Base-by-base conservation (phyloP, 2,797 vertebrate species). In the Morus bassanus region DNA sequence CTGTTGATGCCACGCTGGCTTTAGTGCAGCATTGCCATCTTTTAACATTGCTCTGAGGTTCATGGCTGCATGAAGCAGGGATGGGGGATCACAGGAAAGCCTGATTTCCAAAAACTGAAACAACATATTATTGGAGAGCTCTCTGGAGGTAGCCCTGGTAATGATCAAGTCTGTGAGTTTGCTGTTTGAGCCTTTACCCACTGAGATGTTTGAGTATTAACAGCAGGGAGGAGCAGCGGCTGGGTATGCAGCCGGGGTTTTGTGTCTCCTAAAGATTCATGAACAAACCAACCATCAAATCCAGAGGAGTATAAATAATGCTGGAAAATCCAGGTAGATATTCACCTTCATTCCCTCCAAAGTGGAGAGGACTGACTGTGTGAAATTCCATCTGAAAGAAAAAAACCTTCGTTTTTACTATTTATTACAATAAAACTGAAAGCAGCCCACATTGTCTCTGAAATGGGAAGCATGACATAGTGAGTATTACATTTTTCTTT, bases 401-500 rank as follows among this genome's bases (percentile, higher is more conserved):
- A 78, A 72, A 18, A 35, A 30, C 5, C 13, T 72, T 84, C 8
- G 9, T 83, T 95, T 96, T 89, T 67, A 27, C 60, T 74, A 45
- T 91, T 93, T 93, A 51, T 82, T 95, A 51, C 85, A 93, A 83
- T 90, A 78, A 72, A 97, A 69, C 39, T 50, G 53, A 60, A 85
- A 74, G 51, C 77, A 90, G 83, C 37, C 57, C 72, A 33, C 18
- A 6, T 6, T 85, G 41, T 93, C 70, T 86, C 75, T 83, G 43
- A 76, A 85, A 54, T 54, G 39, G 48, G 51, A 82, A 73, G 63
- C 31, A 22, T 21, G 45, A 37, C 75, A 89, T 31, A 75, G 73
- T 30, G 68, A 37, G 31, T 53, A 63, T 88, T 94, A 63, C 41
- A 57, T 95, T 97, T 90, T 91, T 46, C 89, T 96, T 96, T 83